phyloP scores from a whole-genome alignment of 1,140 invertebrate genomes.

The Pseudomyrmex sp. region DNA sequence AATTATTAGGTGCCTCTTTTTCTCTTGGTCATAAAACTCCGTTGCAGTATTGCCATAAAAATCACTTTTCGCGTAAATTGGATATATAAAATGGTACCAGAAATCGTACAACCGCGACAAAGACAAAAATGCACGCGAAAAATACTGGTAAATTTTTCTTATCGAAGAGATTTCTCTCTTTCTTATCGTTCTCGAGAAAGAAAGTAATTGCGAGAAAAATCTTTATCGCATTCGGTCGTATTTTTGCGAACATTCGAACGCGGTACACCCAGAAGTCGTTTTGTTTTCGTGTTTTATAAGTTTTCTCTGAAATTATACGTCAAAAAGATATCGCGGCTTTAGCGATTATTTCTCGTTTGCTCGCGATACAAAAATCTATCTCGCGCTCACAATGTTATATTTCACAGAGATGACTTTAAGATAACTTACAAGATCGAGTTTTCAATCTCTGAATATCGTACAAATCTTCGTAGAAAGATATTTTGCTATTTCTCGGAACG shows the following conservation, averaged over 20 bases:
- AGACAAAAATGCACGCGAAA: too few relatives aligned
- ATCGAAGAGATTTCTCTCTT: too few relatives aligned
- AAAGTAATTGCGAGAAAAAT: background rate
- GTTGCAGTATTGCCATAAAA: too few relatives aligned
- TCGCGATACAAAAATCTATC: conserved; percentile 39
- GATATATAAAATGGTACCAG: too few relatives aligned
- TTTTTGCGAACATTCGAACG: background rate
- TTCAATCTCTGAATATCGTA: conserved; percentile 70
- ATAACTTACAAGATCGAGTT: conserved; percentile 66
- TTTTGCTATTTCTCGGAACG: conserved; percentile 64
- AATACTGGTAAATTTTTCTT: too few relatives aligned
- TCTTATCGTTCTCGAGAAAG: too few relatives aligned
- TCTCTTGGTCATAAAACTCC: background rate
- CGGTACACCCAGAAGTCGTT: background rate
- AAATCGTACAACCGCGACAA: too few relatives aligned
- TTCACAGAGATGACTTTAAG: conserved; percentile 58
- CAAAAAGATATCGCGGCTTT: background rate
- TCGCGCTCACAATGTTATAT: conserved; percentile 52
- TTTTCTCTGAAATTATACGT: background rate
- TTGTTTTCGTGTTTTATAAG: background rate
- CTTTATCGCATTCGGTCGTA: background rate
- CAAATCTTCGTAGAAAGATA: conserved; percentile 56
- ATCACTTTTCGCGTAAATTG: too few relatives aligned
- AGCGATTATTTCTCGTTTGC: conserved; percentile 30
- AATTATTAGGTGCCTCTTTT: conserved; percentile 53